These are phyloP conservation scores for Oncorhynchus tshawytscha DNA, from an alignment of 2,113 vertebrate species.

Conservation along the genomic window DNA sequence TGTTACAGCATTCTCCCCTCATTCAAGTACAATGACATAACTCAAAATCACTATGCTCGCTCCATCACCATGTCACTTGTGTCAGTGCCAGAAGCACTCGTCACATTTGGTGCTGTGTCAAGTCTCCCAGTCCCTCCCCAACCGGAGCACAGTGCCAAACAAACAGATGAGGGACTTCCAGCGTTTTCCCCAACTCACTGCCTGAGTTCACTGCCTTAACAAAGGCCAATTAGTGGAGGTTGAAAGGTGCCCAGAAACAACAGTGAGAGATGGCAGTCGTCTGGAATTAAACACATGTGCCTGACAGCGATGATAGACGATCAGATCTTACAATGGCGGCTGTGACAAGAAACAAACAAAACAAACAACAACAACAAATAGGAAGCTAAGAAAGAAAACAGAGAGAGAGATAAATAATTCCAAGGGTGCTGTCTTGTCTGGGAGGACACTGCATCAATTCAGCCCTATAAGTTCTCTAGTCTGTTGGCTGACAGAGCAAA, in stretches of 20 bases:
- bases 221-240: conserved; percentile 53
- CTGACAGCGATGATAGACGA: conserved; percentile 46
- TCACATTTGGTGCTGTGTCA: conserved; percentile 10
- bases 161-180: conserved; percentile 54
- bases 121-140: too few species aligned
- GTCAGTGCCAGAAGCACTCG: conserved; percentile 49
- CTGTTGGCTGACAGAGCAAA: too few species aligned
- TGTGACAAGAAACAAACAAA: conserved; percentile 41
- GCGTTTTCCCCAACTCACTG: conserved; percentile 14
- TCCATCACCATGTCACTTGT: too few species aligned
- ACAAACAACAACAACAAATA: conserved; percentile 22
- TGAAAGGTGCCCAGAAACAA: conserved; percentile 43
- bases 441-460: conserved; percentile 24
- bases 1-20: too few species aligned
- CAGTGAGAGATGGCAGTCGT: conserved; percentile 41
- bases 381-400: conserved; percentile 4
- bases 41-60: too few species aligned
- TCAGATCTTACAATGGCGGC: conserved; percentile 43
- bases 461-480: too few species aligned
- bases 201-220: conserved; percentile 29
- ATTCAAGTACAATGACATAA: conserved; percentile 20
- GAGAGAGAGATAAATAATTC: conserved; percentile 45
- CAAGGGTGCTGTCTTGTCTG: conserved; percentile 26
- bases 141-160: conserved; percentile 32
- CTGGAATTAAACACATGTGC: conserved; percentile 55